A percentile compares a stretch with the other conserved stretches of the same genome.
These are phyloP conservation scores for Semnornis frantzii DNA, from an alignment of 2,113 vertebrate species.

Conservation along the genomic window DNA sequence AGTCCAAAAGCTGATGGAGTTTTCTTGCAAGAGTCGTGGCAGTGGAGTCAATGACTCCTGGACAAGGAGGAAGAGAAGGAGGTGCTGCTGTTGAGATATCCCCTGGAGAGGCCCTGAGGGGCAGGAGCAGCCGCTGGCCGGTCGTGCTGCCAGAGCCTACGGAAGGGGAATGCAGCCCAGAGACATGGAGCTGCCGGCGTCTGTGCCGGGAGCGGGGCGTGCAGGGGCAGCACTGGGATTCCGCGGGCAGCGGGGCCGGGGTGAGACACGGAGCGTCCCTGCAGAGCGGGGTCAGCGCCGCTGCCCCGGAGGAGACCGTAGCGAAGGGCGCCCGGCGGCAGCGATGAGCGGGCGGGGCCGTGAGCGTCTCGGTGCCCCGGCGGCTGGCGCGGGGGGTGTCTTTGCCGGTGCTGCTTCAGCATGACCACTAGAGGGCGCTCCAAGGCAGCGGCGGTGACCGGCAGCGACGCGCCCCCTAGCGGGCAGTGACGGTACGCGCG, in stretches of 20 bases:
- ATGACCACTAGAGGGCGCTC: neutral
- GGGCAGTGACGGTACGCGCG: neutral
- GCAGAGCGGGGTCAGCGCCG: too few relatives aligned
- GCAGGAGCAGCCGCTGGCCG: neutral
- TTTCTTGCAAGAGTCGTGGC: neutral
- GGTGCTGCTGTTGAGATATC: neutral
- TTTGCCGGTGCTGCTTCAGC: neutral
- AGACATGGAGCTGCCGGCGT: too few relatives aligned
- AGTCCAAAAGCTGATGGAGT: neutral
- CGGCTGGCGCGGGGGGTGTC: neutral
- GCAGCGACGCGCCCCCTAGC: neutral
- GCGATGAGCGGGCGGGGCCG: neutral
- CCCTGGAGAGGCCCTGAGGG: neutral
- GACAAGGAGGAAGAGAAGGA: neutral
- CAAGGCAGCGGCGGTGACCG: neutral
- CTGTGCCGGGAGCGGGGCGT: too few relatives aligned
- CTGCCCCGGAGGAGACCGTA: neutral
- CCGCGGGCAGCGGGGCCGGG: too few relatives aligned
- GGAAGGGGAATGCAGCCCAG: neutral
- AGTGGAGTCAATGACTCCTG: neutral
- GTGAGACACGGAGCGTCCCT: too few relatives aligned
- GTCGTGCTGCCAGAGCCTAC: neutral
- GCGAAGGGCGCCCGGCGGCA: neutral
- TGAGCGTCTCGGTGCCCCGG: neutral
- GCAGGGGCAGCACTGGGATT: too few relatives aligned